Evolutionary conservation across 2,888 invertebrate species (phyloP).

Genomic region (Tridacna gigas): DNA sequence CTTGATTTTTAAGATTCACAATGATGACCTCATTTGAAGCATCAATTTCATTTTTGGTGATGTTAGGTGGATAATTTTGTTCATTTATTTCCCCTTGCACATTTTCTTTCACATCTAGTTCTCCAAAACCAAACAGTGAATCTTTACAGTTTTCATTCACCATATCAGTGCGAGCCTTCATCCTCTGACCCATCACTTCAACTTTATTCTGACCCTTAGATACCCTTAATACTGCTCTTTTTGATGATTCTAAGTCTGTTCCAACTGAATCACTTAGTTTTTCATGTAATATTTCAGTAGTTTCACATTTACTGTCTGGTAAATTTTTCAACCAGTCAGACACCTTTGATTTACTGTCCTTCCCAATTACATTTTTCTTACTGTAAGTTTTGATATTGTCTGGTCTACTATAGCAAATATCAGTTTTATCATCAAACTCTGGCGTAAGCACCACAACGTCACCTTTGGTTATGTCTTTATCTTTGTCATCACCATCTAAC

Average conservation of each 20-base stretch:
- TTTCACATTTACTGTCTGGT: not conserved
- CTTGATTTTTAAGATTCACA: not conserved
- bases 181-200: slow-evolving; percentile 48
- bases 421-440: slow-evolving; percentile 11
- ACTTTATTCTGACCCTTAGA: slow-evolving; percentile 18
- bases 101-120: not conserved
- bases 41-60: not conserved
- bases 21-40: not conserved
- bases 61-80: not conserved
- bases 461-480: not conserved
- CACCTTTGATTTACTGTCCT: slow-evolving; percentile 52
- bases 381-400: slow-evolving; percentile 49
- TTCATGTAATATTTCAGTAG: not conserved
- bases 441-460: slow-evolving; percentile 9
- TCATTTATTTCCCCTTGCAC: not conserved
- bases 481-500: not conserved
- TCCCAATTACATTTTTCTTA: slow-evolving; percentile 34
- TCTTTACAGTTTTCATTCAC: slow-evolving; percentile 26
- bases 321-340: slow-evolving; percentile 55
- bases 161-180: slow-evolving; percentile 43
- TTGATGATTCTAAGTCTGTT: not conserved
- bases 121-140: slow-evolving; percentile 44
- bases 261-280: not conserved
- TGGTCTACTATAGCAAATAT: slow-evolving; percentile 6
- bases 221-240: slow-evolving; percentile 13